Evolutionary conservation across 2,113 vertebrate genomes (phyloP).

Genomic region (Podilymbus podiceps): DNA sequence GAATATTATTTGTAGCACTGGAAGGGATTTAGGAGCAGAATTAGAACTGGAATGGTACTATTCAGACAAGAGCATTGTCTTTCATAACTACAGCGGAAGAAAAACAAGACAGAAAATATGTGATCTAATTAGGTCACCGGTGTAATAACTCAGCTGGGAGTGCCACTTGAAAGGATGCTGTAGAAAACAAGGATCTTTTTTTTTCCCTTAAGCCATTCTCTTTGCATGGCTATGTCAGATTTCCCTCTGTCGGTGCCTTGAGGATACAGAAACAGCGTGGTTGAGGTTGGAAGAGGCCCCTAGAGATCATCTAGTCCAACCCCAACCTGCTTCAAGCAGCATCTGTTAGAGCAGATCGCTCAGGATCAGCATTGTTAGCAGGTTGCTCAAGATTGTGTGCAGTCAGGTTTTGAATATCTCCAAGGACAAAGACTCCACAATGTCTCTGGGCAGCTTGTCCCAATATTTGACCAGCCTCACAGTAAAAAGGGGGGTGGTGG

Average conservation of each 20-base stretch:
- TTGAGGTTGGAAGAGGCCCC: background rate
- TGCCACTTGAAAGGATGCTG: background rate
- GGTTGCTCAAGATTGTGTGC: background rate
- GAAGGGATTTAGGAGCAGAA: background rate
- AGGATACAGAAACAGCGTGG: background rate
- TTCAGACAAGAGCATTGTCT: background rate
- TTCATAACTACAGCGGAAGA: background rate
- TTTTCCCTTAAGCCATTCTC: background rate
- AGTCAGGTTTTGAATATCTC: background rate
- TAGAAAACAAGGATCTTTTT: background rate
- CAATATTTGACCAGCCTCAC: background rate
- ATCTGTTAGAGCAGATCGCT: background rate
- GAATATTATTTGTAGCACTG: background rate
- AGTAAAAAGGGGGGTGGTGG: background rate
- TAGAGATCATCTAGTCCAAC: background rate
- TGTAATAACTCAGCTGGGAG: background rate
- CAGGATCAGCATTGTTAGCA: background rate
- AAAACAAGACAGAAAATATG: background rate
- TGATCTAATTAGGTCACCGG: conserved; percentile 20
- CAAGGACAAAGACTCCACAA: background rate
- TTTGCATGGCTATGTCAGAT: background rate
- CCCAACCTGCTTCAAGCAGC: background rate
- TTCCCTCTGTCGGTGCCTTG: background rate
- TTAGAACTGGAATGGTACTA: background rate
- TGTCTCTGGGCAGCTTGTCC: background rate